These are phyloP conservation scores for Rhineura floridana DNA, from an alignment of 2,113 vertebrate genomes.

Conservation along the genomic window DNA sequence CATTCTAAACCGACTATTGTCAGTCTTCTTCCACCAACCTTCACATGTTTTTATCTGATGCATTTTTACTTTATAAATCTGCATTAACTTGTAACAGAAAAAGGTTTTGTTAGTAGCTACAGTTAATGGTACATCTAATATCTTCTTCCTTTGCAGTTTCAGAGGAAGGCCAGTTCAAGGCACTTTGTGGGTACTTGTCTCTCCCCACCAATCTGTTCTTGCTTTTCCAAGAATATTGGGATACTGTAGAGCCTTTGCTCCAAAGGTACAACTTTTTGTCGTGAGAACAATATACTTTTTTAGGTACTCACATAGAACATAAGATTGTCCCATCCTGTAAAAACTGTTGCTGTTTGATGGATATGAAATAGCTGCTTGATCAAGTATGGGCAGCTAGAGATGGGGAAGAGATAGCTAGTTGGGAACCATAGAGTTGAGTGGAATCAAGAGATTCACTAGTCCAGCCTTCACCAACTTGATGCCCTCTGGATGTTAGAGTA, in stretches of 20 bases:
- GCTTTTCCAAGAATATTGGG: conserved; percentile 91
- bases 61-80: neutral
- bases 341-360: neutral
- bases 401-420: too few species aligned
- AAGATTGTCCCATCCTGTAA: neutral
- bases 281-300: neutral
- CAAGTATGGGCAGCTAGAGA: neutral
- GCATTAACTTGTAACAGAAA: neutral
- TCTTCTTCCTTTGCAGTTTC: conserved; percentile 77
- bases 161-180: conserved; percentile 84
- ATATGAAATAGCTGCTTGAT: neutral
- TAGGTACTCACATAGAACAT: neutral
- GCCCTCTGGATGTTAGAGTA: too few species aligned
- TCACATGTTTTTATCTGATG: neutral
- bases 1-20: neutral
- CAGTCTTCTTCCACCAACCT: neutral
- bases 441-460: neutral
- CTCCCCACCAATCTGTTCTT: conserved; percentile 92
- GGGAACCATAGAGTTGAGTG: neutral
- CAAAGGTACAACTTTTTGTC: conserved; percentile 78
- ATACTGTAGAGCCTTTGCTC: conserved; percentile 83
- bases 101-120: neutral
- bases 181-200: conserved; percentile 91
- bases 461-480: too few species aligned
- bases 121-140: conserved; percentile 27